A percentile compares a stretch with the other conserved stretches of the same genome.
Evolutionary conservation across 2,797 vertebrate species (phyloP).

Genomic region (Coccyzus lansbergi): DNA sequence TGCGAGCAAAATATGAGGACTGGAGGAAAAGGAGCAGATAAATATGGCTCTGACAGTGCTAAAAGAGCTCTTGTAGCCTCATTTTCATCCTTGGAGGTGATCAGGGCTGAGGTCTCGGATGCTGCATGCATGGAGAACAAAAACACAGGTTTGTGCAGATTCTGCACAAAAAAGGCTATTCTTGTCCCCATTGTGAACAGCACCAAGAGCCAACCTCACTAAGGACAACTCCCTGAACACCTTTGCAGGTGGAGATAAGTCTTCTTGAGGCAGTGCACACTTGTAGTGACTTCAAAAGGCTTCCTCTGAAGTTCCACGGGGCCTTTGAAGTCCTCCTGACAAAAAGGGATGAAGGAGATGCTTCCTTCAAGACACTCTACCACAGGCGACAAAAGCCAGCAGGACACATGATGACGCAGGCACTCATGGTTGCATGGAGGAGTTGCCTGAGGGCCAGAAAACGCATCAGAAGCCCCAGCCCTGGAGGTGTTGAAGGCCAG

Average conservation of each 20-base stretch:
- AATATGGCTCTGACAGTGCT: not conserved
- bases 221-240: not conserved
- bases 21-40: not conserved
- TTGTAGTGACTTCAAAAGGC: constrained; percentile 40
- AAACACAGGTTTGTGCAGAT: rapidly evolving
- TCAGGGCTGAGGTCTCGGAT: not conserved
- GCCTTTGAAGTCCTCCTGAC: not conserved
- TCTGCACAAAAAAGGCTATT: not conserved
- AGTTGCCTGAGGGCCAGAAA: rapidly evolving
- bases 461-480: too few species aligned
- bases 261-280: not conserved
- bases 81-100: not conserved
- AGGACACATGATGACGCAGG: rapidly evolving
- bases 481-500: too few species aligned
- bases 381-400: not conserved
- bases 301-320: constrained; percentile 30
- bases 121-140: not conserved
- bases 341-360: not conserved
- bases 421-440: rapidly evolving
- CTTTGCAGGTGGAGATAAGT: not conserved
- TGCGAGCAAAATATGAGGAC: not conserved
- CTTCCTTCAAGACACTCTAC: not conserved
- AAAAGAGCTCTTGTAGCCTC: not conserved
- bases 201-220: not conserved
- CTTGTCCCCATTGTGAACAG: not conserved